Percentiles rank a stretch among this genome's conserved stretches.
phyloP scores from a whole-genome alignment of 2,888 invertebrate species.

The Galerucella nymphaeae region DNA sequence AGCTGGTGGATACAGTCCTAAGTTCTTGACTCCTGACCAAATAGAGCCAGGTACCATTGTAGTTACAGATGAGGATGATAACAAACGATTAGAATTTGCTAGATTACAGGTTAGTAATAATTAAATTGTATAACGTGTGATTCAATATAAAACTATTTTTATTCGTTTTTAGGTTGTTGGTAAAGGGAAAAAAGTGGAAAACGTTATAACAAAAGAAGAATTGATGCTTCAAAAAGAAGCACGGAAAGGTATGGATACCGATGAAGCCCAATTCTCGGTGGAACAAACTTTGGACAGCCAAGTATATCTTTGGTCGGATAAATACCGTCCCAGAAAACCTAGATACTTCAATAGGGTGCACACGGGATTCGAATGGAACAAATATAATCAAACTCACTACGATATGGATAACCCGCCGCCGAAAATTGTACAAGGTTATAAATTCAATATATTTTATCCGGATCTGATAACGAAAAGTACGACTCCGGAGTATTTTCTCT shows the following conservation, averaged over 20 bases:
- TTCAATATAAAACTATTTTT: too few relatives aligned
- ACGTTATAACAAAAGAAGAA: constrained; percentile 67
- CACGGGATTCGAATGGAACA: constrained; percentile 99
- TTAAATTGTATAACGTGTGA: too few relatives aligned
- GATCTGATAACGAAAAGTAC: constrained; percentile 94
- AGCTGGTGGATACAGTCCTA: constrained; percentile 88
- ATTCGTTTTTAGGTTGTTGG: constrained; percentile 65
- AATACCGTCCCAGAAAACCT: constrained; percentile 97
- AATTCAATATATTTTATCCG: constrained; percentile 99
- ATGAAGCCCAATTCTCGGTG: constrained; percentile 92
- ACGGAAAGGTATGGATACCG: constrained; percentile 83
- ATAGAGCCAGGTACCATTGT: constrained; percentile 83
- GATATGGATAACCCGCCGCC: constrained; percentile 99
- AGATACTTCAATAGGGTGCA: constrained; percentile 97
- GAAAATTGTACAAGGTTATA: constrained; percentile 99
- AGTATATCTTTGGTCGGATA: constrained; percentile 96
- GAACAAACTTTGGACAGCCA: constrained; percentile 88
- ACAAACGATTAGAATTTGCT: constrained; percentile 77
- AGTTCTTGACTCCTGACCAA: constrained; percentile 71
- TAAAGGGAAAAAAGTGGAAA: constrained; percentile 70
- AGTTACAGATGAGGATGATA: constrained; percentile 80
- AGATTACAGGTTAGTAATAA: constrained; percentile 66
- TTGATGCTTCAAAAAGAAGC: constrained; percentile 82
- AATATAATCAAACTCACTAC: constrained; percentile 99
- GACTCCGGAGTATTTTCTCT: constrained; percentile 94